Base-by-base conservation (phyloP, 2,113 vertebrate genomes). In the Galbula dea region DNA sequence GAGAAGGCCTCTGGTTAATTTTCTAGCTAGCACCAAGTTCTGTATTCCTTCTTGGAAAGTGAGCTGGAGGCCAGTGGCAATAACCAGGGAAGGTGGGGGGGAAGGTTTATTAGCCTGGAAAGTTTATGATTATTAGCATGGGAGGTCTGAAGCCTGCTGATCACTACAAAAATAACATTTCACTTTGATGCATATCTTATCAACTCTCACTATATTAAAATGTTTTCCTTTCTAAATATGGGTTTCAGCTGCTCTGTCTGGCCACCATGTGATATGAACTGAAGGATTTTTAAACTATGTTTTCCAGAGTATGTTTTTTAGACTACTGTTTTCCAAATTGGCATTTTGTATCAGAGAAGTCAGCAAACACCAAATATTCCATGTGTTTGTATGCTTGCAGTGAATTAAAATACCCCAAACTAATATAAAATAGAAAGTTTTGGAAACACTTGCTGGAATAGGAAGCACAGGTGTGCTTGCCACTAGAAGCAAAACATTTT, bases 91-190 rank as follows among this genome's bases (percentile, higher is more conserved):
- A n/a, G n/a, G n/a, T n/a, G n/a, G n/a, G n/a, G n/a, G n/a, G n/a
- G n/a, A n/a, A n/a, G n/a, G n/a, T 90, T 81, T 68, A 83, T 5
- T 83, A 52, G 75, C 51, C 51, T 80, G 85, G 55, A 49, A 89
- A 78, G 75, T 89, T 94, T 74, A 85, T 94, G 68, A 93, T 91
- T 88, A 92, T n/a, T n/a, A n/a, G 79, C 84, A 72, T 66, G 83
- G 92, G 92, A 90, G 94, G 88, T 90, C 93, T 94, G 83, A 93
- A 88, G 72, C 73, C 83, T 90, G 74, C 37, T 76, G 83, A 94
- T 89, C 62, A 73, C 86, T 71, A 86, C 63, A 91, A 83, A 94
- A 86, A 86, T 48, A 95, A 88, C 86, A 81, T 84, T 94, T 87
- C 81, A 90, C 90, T 94, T 93, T 93, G 86, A 93, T 89, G 55